Evolutionary conservation across 2,888 invertebrate genomes (phyloP).

Genomic region (Nephrotoma flavescens): DNA sequence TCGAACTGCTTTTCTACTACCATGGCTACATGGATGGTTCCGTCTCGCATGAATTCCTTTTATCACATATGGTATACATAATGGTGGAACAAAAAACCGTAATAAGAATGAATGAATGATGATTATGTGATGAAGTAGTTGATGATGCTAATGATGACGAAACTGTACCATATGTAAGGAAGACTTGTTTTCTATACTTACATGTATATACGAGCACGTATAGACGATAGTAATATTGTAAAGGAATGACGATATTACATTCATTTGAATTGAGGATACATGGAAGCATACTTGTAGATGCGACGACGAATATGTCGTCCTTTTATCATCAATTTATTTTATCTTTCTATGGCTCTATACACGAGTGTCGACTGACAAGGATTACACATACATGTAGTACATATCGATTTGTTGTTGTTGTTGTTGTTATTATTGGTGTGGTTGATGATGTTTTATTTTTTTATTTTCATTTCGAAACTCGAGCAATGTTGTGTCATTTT

Average conservation of each 20-base stretch:
- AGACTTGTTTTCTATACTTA: background rate
- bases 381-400: background rate
- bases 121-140: background rate
- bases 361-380: background rate
- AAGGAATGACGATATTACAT: background rate
- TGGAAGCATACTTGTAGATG: background rate
- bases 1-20: background rate
- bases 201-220: background rate
- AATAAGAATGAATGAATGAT: background rate
- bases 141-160: background rate
- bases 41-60: background rate
- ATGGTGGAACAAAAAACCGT: background rate
- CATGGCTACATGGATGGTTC: background rate
- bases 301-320: background rate
- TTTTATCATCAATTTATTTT: background rate
- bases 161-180: background rate
- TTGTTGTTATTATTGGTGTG: background rate
- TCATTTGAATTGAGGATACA: background rate
- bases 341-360: background rate
- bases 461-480: background rate
- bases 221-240: background rate
- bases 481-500: background rate
- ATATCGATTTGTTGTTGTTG: background rate
- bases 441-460: background rate
- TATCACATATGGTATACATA: background rate